phyloP scores from a whole-genome alignment of 2,113 vertebrate genomes.

The Melospiza melodia region DNA sequence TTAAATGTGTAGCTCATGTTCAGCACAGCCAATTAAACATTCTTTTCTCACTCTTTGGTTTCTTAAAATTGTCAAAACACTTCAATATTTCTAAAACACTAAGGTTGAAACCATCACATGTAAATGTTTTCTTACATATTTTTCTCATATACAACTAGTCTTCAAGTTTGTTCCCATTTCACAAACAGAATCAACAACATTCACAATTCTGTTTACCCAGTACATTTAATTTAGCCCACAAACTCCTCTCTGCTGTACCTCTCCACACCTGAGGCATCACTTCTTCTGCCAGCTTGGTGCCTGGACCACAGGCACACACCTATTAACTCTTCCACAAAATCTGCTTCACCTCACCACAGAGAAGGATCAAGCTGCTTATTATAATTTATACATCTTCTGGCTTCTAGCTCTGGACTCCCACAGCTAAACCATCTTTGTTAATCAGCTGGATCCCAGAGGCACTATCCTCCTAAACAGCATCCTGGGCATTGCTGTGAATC shows the following conservation, averaged over 20 bases:
- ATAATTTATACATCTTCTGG: background rate
- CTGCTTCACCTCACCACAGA: background rate
- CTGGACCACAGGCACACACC: background rate
- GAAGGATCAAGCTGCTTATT: background rate
- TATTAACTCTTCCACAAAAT: background rate
- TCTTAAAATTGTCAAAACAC: background rate
- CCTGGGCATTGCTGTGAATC: background rate
- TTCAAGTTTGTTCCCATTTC: background rate
- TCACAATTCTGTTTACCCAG: background rate
- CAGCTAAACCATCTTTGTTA: constrained; percentile 41
- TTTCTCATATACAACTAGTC: background rate
- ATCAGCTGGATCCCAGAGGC: constrained; percentile 17
- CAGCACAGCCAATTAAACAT: background rate
- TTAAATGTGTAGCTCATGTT: background rate
- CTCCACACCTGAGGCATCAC: background rate
- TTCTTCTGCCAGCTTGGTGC: background rate
- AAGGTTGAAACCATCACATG: background rate
- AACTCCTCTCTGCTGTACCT: background rate
- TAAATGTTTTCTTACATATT: background rate
- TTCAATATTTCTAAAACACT: background rate
- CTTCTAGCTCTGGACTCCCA: background rate
- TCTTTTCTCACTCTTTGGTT: background rate
- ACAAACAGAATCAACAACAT: background rate
- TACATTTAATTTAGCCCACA: background rate
- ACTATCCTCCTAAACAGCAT: constrained; percentile 12